Base-by-base conservation (phyloP, 2,888 invertebrate species). In the Coelopa pilipes region DNA sequence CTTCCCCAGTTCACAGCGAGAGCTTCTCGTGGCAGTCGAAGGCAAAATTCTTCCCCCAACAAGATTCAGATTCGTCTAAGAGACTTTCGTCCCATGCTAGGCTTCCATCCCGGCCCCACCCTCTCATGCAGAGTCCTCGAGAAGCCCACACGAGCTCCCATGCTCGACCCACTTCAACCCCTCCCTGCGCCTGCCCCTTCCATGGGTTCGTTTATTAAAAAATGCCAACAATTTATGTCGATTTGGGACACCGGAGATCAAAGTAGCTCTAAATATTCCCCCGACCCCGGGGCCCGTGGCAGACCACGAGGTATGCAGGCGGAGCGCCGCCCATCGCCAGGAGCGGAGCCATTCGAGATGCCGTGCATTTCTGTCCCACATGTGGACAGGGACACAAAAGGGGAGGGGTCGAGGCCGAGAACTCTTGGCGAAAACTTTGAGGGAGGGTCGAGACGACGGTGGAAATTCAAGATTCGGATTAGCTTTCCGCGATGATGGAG, bases 201-300 rank as follows among this genome's bases (percentile, higher is more conserved):
- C 34, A 2, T 4, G 0, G 0, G 9, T 59, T 21, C 13, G 12
- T 59, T 59, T 55, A 46, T 45, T 46, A 65, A 65, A 55, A 57
- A 69, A 69, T 47, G 13, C 24, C 19, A 71, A 55, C 34, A 71
- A 71, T 65, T 71, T 65, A 63, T 71, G 65, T 46, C 55, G 34
- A 63, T 65, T 71, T 65, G 63, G 71, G 65, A 71, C 53, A 71
- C 71, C 55, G 65, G 45, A 65, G 71, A 65, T 71, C 55, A 71
- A 71, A 71, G 71, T 9, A 13, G 34, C 47, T 46, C 21, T n/a
- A 46, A 69, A 69, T 59, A 59, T 21, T 59, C 47, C 46, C 21
- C 13, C 57, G 17, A 17, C 49, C 17, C 49, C 21, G 24, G 50
- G 47, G 21, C 13, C 13, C 9, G 15, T 17, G 15, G 66, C 49